Evolutionary conservation across 2,797 vertebrate genomes (phyloP).

Genomic region (Rhinophrynus dorsalis): DNA sequence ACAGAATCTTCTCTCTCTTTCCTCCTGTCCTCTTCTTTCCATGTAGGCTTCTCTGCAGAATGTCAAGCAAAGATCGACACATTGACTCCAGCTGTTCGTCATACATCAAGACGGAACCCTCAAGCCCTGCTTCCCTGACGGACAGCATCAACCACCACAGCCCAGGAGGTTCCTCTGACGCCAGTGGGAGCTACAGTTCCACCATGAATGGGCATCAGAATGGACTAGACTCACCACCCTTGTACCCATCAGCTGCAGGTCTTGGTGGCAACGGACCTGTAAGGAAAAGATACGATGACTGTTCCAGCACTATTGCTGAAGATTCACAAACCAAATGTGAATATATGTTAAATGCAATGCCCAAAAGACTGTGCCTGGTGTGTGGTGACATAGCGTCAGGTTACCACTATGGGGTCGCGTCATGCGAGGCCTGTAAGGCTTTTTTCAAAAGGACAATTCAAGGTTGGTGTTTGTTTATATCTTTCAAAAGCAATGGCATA

Average conservation of each 20-base stretch:
- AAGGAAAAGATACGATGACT: slow-evolving; percentile 96
- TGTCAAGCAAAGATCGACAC: slow-evolving; percentile 99
- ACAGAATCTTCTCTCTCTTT: slow-evolving; percentile 53
- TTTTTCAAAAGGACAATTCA: slow-evolving; percentile 99
- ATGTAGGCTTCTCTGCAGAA: slow-evolving; percentile 99
- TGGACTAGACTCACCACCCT: slow-evolving; percentile 95
- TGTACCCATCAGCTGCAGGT: slow-evolving; percentile 87
- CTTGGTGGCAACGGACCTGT: slow-evolving; percentile 87
- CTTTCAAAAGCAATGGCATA: not conserved
- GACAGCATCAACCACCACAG: slow-evolving; percentile 99
- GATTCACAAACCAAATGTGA: slow-evolving; percentile 99
- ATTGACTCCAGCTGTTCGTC: slow-evolving; percentile 99
- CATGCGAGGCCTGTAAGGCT: slow-evolving; percentile 98
- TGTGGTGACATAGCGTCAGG: slow-evolving; percentile 97
- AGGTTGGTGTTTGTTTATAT: slow-evolving; percentile 76
- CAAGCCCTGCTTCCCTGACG: slow-evolving; percentile 97
- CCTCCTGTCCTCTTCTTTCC: slow-evolving; percentile 18
- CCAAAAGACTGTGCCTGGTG: slow-evolving; percentile 97
- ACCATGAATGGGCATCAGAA: slow-evolving; percentile 99
- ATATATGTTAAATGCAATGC: slow-evolving; percentile 99
- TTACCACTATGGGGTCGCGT: slow-evolving; percentile 97
- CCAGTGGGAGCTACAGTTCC: slow-evolving; percentile 98
- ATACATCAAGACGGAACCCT: slow-evolving; percentile 99
- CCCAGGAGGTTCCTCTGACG: slow-evolving; percentile 96
- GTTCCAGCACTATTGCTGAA: slow-evolving; percentile 95